Evolutionary conservation across 2,888 invertebrate genomes (phyloP).

Genomic region (Bellardia pandia): DNA sequence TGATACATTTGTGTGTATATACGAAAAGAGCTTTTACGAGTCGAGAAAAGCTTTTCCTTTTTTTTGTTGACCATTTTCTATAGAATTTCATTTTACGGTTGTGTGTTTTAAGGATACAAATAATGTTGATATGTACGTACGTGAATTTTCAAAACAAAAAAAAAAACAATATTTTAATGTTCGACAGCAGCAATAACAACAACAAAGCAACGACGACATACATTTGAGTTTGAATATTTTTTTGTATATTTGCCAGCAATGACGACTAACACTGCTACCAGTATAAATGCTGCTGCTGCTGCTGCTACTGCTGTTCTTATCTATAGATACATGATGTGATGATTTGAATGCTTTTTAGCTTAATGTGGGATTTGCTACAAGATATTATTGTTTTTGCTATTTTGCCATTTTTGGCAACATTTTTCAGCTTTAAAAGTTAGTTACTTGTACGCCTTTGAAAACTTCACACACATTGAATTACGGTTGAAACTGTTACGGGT

Average conservation of each 20-base stretch:
- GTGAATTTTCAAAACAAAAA: not conserved
- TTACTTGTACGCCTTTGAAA: conserved; percentile 70
- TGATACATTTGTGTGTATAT: not conserved
- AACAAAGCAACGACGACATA: conserved; percentile 58
- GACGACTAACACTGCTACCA: not conserved
- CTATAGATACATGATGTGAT: not conserved
- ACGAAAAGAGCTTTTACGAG: conserved; percentile 64
- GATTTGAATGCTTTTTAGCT: conserved; percentile 35
- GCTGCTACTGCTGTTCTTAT: conserved; percentile 6
- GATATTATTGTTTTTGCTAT: conserved; percentile 39
- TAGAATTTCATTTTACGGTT: conserved; percentile 9
- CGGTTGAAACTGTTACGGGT: conserved; percentile 72
- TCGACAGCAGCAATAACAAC: conserved; percentile 27
- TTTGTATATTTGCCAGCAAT: not conserved
- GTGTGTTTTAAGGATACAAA: conserved; percentile 43
- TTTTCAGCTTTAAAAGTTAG: conserved; percentile 55
- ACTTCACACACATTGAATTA: conserved; percentile 57
- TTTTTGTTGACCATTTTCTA: not conserved
- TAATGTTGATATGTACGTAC: not conserved
- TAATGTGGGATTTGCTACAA: conserved; percentile 36
- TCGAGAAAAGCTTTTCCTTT: conserved; percentile 52
- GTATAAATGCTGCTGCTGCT: not conserved
- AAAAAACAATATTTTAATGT: conserved; percentile 1
- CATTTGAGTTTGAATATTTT: not conserved
- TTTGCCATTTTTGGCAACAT: conserved; percentile 56